These are phyloP conservation scores for Herpailurus yagouaroundi DNA, from an alignment of 2,113 vertebrate genomes.

Conservation along the genomic window DNA sequence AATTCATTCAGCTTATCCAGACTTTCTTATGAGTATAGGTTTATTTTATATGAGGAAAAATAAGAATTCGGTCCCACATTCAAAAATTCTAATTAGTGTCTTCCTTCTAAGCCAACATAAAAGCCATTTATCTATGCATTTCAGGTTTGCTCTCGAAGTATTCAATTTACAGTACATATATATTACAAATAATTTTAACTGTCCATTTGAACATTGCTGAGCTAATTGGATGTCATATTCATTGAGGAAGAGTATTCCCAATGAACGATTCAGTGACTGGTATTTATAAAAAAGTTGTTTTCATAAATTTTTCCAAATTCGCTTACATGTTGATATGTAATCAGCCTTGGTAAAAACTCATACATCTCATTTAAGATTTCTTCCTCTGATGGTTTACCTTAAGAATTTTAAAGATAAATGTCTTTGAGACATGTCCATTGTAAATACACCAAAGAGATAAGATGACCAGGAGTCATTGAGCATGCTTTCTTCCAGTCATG, in stretches of 20 bases:
- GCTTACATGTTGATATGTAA: neutral
- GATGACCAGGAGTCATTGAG: neutral
- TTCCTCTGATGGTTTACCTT: neutral
- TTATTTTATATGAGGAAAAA: neutral
- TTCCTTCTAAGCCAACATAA: neutral
- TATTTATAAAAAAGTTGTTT: neutral
- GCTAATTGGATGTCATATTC: neutral
- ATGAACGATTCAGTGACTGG: neutral
- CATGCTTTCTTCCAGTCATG: neutral
- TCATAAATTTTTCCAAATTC: neutral
- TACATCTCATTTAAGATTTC: neutral
- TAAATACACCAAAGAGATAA: neutral
- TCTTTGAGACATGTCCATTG: neutral
- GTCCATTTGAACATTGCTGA: neutral
- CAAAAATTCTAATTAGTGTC: neutral
- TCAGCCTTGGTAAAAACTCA: neutral
- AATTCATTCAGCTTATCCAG: neutral
- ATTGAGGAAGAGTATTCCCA: neutral
- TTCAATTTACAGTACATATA: neutral
- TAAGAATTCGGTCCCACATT: neutral
- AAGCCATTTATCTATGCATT: neutral
- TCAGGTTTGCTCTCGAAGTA: neutral
- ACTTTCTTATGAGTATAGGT: neutral
- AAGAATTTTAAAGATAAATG: neutral
- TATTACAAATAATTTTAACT: slow-evolving; percentile 8